Evolutionary conservation across 1,140 invertebrate species (phyloP), one percentile per base, ranked within the genome.

Genomic region (Eulimnadia texana): DNA sequence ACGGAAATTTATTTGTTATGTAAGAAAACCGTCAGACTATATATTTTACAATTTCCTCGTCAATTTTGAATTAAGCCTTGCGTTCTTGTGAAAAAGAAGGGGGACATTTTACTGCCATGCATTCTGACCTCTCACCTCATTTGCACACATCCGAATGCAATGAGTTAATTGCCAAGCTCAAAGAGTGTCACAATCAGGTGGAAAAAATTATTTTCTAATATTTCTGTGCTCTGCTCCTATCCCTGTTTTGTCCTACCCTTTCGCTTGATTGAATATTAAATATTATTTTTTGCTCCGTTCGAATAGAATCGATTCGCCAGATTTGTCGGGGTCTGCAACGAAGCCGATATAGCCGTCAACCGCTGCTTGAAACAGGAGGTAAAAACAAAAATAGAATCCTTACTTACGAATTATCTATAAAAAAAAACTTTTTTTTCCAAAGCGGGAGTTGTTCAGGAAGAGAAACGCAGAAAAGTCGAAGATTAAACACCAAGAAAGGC

Each of bases 101-200:
- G n/a, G 6, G 33, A 42, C 33, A 6, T 9, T 9, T 42, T 42
- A 42, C 33, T 42, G 16, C 33, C 24, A 64, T 64, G 63, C 63
- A 64, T 54, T 49, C 58, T 19, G 51, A 61, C 28, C 51, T 64
- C 16, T 60, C 63, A 11, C 51, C 58, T 60, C 49, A 64, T 54
- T 42, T 64, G n/a, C 63, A 64, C 50, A 52, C 63, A 11, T 25
- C 57, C 19, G 63, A 61, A 60, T 64, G 63, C 50, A 64, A 64
- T 28, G 27, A 51, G 23, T 33, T 64, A 51, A 64, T 64, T 13
- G 24, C 19, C 11, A 29, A 52, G 16, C 29, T 64, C 3, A 29
- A 19, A 23, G 28, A 54, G 27, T 64, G 63, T 47, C 63, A 64
- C 47, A 53, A 61, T 25, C 58, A 63, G 56, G 62, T 63, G 33